Conservation (phyloP, 2,797 vertebrate species). For the Micropoecilia bifurca region DNA sequence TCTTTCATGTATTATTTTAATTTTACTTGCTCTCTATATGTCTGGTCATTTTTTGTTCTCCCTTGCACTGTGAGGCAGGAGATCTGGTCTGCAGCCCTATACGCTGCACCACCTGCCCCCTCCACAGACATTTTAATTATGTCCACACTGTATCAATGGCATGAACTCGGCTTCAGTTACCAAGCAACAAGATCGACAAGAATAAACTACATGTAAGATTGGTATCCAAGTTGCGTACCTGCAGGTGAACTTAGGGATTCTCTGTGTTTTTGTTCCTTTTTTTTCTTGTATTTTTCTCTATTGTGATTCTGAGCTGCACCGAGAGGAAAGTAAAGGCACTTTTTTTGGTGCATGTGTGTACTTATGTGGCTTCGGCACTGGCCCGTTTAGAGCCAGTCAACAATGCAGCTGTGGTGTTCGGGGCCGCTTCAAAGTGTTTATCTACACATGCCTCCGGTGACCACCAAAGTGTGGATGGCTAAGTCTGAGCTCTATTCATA, state of each 20-base stretch:
- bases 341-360: slow-evolving; percentile 17
- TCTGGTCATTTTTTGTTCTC: slow-evolving; percentile 25
- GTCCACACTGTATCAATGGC: slow-evolving; percentile 75
- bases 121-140: slow-evolving; percentile 79
- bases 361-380: slow-evolving; percentile 60
- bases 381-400: slow-evolving; percentile 74
- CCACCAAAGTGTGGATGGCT: slow-evolving; percentile 76
- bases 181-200: slow-evolving; percentile 84
- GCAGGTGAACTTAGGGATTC: slow-evolving; percentile 65
- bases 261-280: slow-evolving; percentile 32
- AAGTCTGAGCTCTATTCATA: slow-evolving; percentile 82
- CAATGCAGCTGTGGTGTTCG: slow-evolving; percentile 75
- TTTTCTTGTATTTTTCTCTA: slow-evolving; percentile 9
- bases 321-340: slow-evolving; percentile 30
- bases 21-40: neutral
- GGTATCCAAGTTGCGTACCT: slow-evolving; percentile 75
- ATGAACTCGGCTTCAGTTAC: slow-evolving; percentile 82
- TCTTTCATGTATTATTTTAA: neutral
- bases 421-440: slow-evolving; percentile 79
- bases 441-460: slow-evolving; percentile 81
- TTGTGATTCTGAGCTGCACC: slow-evolving; percentile 24
- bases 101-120: slow-evolving; percentile 57
- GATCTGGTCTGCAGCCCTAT: slow-evolving; percentile 38
- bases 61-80: slow-evolving; percentile 16
- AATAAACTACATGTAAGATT: slow-evolving; percentile 80